A percentile compares a stretch with the other conserved stretches of the same genome.
Evolutionary conservation across 2,113 vertebrate genomes (phyloP).

Genomic region (Sminthopsis crassicaudata): DNA sequence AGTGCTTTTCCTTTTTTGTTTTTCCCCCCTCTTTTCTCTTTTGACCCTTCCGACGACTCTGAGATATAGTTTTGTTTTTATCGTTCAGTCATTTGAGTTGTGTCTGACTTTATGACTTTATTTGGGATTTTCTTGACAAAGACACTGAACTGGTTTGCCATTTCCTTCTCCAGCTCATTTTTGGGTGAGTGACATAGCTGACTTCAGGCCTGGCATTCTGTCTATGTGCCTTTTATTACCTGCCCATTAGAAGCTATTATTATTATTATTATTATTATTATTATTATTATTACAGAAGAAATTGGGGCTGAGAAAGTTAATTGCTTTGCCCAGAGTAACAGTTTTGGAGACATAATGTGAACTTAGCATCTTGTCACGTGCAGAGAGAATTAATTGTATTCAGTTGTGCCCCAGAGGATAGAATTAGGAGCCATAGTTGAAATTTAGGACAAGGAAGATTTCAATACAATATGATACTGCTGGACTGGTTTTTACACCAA

Average conservation of each 20-base stretch:
- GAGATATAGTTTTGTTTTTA: neutral
- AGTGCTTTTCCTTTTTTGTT: neutral
- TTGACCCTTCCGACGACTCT: neutral
- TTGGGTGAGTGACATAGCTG: too few species aligned
- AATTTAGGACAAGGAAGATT: neutral
- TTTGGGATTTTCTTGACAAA: neutral
- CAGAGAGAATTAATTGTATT: neutral
- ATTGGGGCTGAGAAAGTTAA: neutral
- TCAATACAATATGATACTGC: neutral
- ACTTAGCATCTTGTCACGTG: neutral
- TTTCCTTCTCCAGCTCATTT: neutral
- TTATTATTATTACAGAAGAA: too few species aligned
- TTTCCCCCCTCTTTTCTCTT: too few species aligned
- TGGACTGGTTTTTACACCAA: neutral
- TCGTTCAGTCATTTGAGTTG: neutral
- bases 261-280: too few species aligned
- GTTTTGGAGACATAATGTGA: neutral
- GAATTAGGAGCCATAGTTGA: neutral
- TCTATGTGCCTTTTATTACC: too few species aligned
- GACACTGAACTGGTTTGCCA: neutral
- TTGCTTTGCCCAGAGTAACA: neutral
- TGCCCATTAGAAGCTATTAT: too few species aligned
- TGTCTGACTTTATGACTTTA: too few species aligned
- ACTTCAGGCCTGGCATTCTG: too few species aligned
- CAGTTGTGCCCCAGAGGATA: neutral